Conservation (phyloP, 1,140 invertebrate genomes). For the Chelonus insularis region DNA sequence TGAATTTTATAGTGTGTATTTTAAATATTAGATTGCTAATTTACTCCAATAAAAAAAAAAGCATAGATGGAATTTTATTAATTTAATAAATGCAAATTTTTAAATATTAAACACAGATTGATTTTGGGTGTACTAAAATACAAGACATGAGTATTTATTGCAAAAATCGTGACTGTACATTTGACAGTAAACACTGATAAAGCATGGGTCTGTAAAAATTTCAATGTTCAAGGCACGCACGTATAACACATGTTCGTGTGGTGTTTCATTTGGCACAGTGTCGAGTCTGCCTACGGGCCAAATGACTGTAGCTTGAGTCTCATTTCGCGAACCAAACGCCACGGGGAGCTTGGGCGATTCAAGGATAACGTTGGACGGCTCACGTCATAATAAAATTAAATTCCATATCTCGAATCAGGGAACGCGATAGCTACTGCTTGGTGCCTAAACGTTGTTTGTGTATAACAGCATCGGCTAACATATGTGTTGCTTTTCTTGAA, state of each 20-base stretch:
- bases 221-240: no score
- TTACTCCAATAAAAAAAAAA: no score
- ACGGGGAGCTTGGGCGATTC: conserved; percentile 28
- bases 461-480: not conserved
- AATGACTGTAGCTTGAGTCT: conserved; percentile 16
- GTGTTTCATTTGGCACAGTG: not conserved
- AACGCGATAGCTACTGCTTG: conserved; percentile 32
- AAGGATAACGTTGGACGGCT: conserved; percentile 32
- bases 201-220: no score
- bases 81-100: no score
- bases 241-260: not conserved
- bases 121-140: no score
- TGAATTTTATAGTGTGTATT: no score
- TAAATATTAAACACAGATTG: no score
- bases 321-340: conserved; percentile 27
- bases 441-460: not conserved
- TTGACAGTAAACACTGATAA: no score
- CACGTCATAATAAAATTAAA: conserved; percentile 36
- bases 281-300: conserved; percentile 17
- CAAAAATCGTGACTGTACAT: no score
- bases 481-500: conserved; percentile 19
- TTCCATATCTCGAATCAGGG: conserved; percentile 33
- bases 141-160: no score
- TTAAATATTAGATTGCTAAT: no score
- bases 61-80: no score